Percentiles rank a stretch among this genome's conserved stretches.
Evolutionary conservation across 2,797 vertebrate genomes (phyloP).

Genomic region (Poliocrania exsul): DNA sequence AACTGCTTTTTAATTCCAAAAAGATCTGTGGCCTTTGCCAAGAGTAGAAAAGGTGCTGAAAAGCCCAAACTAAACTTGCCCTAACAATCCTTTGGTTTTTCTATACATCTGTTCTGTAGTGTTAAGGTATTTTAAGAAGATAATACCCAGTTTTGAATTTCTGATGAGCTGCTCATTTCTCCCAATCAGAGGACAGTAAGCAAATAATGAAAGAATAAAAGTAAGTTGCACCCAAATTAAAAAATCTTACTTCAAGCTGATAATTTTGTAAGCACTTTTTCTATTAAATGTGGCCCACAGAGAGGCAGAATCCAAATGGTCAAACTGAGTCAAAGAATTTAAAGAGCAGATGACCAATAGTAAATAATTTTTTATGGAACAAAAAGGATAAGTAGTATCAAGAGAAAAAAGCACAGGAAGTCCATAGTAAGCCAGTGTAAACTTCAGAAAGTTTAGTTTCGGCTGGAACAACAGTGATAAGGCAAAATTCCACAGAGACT

Average conservation of each 20-base stretch:
- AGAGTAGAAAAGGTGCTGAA: background rate
- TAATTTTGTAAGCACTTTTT: background rate
- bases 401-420: background rate
- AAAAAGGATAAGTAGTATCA: background rate
- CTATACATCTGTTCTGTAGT: background rate
- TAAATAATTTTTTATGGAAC: background rate
- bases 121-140: background rate
- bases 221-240: background rate
- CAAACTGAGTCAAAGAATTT: background rate
- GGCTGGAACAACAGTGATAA: background rate
- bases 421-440: background rate
- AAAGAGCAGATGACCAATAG: background rate
- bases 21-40: background rate
- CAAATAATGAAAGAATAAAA: background rate
- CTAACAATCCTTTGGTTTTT: background rate
- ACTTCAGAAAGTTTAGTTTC: background rate
- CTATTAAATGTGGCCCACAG: accelerated
- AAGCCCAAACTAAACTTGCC: accelerated
- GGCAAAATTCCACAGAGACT: background rate
- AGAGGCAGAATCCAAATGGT: background rate
- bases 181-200: background rate
- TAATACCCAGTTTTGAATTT: background rate
- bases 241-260: background rate
- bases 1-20: background rate
- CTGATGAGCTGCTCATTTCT: background rate